phyloP scores from a whole-genome alignment of 2,113 vertebrate genomes.

The Colaptes auratus region DNA sequence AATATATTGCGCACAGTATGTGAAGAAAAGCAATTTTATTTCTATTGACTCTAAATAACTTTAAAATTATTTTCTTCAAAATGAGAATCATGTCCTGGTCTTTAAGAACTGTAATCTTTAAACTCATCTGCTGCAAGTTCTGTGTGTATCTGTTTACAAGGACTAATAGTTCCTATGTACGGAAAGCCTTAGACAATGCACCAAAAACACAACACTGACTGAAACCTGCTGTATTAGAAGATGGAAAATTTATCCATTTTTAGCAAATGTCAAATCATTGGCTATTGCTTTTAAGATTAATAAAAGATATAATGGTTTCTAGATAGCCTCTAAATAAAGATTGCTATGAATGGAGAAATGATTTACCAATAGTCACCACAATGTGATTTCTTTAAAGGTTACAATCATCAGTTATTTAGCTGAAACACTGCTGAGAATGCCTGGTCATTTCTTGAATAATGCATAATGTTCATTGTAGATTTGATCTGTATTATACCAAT shows the following conservation, averaged over 20 bases:
- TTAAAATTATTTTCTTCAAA: background rate
- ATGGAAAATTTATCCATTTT: conserved; percentile 73
- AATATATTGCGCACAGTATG: background rate
- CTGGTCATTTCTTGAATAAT: conserved; percentile 82
- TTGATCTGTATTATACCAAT: conserved; percentile 78
- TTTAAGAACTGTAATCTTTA: conserved; percentile 42
- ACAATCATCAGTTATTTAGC: conserved; percentile 88
- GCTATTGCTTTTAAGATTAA: conserved; percentile 79
- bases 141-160: background rate
- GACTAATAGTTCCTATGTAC: conserved; percentile 11
- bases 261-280: conserved; percentile 78
- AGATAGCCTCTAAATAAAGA: conserved; percentile 82
- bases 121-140: conserved; percentile 17
- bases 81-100: background rate
- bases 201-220: conserved; percentile 5
- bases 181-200: conserved; percentile 31
- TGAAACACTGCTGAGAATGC: conserved; percentile 80
- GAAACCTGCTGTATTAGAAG: conserved; percentile 64
- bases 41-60: background rate
- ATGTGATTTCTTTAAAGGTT: conserved; percentile 88
- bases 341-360: conserved; percentile 80
- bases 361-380: conserved; percentile 81
- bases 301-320: conserved; percentile 79
- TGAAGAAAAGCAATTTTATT: background rate
- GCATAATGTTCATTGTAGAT: conserved; percentile 75